Evolutionary conservation across 2,888 invertebrate species (phyloP).

Genomic region (Chloroclysta siterata): DNA sequence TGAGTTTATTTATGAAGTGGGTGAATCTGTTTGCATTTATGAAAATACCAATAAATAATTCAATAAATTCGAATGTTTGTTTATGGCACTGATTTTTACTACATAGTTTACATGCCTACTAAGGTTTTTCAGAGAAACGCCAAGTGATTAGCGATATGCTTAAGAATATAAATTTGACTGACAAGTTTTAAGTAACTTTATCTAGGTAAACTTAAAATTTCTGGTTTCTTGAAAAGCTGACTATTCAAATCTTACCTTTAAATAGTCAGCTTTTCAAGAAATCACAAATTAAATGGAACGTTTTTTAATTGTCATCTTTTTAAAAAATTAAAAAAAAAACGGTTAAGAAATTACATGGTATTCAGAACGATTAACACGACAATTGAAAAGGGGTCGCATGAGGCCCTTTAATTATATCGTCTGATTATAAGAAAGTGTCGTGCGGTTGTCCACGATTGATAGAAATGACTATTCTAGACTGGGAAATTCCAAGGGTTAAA

Average conservation of each 20-base stretch:
- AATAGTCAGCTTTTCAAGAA: too few species aligned
- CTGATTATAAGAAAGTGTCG: conserved; percentile 42
- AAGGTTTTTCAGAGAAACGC: too few species aligned
- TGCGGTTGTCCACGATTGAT: conserved; percentile 30
- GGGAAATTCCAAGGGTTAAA: conserved; percentile 34
- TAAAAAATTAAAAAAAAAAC: neutral
- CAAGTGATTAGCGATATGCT: too few species aligned
- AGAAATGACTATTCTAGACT: conserved; percentile 33
- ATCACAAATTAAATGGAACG: too few species aligned
- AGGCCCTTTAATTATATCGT: conserved; percentile 33
- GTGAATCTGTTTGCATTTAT: conserved; percentile 5
- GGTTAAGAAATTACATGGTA: conserved; percentile 9
- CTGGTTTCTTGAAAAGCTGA: too few species aligned
- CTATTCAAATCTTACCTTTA: too few species aligned
- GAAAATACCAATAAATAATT: neutral
- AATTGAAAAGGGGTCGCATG: conserved; percentile 26
- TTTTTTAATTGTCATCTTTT: too few species aligned
- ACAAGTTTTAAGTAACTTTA: too few species aligned
- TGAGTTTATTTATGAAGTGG: conserved; percentile 17
- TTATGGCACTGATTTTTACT: neutral
- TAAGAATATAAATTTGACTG: too few species aligned
- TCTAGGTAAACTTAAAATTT: too few species aligned
- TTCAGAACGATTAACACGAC: conserved; percentile 34
- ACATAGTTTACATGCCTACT: too few species aligned
- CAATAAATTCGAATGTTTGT: neutral